phyloP scores from a whole-genome alignment of 2,113 vertebrate genomes.

The Thamnophis sirtalis region DNA sequence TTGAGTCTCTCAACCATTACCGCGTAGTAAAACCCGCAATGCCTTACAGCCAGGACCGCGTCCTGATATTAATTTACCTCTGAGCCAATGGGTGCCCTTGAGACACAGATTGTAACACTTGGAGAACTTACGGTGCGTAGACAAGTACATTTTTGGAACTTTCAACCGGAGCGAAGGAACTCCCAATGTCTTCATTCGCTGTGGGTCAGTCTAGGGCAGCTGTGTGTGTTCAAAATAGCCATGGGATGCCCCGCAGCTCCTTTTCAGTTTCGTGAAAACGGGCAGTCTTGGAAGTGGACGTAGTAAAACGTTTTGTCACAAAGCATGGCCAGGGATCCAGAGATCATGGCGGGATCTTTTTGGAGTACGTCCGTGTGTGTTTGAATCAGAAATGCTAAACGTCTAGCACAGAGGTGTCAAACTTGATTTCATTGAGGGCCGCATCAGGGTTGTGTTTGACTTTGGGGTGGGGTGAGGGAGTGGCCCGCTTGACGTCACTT shows the following conservation, averaged over 20 bases:
- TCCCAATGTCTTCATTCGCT: background rate
- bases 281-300: background rate
- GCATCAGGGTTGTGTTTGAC: too few relatives aligned
- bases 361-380: background rate
- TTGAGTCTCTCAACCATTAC: conserved; percentile 4
- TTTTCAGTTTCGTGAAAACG: background rate
- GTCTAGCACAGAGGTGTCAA: background rate
- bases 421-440: too few relatives aligned
- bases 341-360: background rate
- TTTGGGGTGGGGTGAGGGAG: too few relatives aligned
- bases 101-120: background rate
- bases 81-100: background rate
- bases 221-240: background rate
- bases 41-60: conserved; percentile 73
- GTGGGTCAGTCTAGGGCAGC: background rate
- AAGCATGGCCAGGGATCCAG: background rate
- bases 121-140: accelerated
- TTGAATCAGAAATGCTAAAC: background rate
- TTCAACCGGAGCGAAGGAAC: background rate
- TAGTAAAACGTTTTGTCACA: background rate
- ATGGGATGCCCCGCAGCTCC: background rate
- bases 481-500: too few relatives aligned
- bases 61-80: conserved; percentile 68
- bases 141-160: background rate
- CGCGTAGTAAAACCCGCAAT: conserved; percentile 62